Evolutionary conservation across 2,797 vertebrate species (phyloP), one percentile per base, ranked within the genome.

Genomic region (Enteromius paludinosus): DNA sequence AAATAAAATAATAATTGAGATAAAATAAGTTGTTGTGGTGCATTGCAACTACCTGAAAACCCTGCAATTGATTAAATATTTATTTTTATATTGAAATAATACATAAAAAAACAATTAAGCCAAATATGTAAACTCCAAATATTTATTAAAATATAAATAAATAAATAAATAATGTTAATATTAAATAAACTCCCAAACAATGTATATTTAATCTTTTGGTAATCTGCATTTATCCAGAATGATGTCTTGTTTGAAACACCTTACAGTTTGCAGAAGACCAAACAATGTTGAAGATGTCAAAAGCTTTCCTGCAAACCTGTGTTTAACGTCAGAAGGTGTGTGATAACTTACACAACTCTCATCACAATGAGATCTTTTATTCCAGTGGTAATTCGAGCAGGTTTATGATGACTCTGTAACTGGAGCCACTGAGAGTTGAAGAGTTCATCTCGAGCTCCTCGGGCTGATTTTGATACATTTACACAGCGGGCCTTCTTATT

Each of bases 401-500:
- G 6, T 77, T 64, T 64, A 64, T 64, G 30, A 47, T 54, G 62
- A 41, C 41, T 66, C 33, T 79, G 64, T 28, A 79, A 52, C 5
- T 0, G 4, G 15, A 75, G 33, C 8, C 8, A 1, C 5, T 11
- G 47, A 30, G 77, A 69, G 76, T 66, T 78, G 76, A 66, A 66
- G 77, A 79, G 77, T 69, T 79, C 47, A 79, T 10, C 23, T 17
- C 5, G 1, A 62, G 62, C 43, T 52, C 5, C 23, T 17, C 5
- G 1, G 76, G 62, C 43, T 52, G 15, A 66, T 23, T 65, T 23
- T 18, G 76, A 35, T 43, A 49, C 28, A 23, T 49, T 47, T 5
- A 65, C 18, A 18, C 30, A 68, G 5, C 64, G 25, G 15, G 28
- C n/a, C 35, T 38, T 17, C 45, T 49, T 43, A 7, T 52, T 38